phyloP scores from a whole-genome alignment of 2,888 invertebrate species.

The Noctua pronuba region DNA sequence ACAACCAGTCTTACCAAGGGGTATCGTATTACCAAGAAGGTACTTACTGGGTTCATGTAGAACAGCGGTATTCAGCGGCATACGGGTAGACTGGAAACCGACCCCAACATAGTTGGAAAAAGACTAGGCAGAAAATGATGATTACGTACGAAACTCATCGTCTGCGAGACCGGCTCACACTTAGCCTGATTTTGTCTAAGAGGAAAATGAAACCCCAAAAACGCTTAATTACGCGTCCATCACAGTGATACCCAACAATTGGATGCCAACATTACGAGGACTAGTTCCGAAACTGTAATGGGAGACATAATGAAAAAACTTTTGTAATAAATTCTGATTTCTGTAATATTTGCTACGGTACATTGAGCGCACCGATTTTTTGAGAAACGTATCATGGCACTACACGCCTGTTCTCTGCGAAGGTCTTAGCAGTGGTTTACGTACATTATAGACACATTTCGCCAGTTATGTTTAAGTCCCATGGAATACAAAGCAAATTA shows the following conservation, averaged over 20 bases:
- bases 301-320: slow-evolving; percentile 19
- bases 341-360: background rate
- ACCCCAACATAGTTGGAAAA: too few relatives aligned
- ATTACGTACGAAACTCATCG: background rate
- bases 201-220: background rate
- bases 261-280: background rate
- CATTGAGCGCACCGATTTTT: background rate
- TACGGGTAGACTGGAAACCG: background rate
- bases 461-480: too few relatives aligned
- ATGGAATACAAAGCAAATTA: too few relatives aligned
- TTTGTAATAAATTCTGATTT: slow-evolving; percentile 11
- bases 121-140: too few relatives aligned
- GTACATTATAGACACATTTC: too few relatives aligned
- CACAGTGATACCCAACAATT: slow-evolving; percentile 1
- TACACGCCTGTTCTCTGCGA: background rate
- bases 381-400: background rate
- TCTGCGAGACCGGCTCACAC: background rate
- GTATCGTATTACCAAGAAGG: background rate
- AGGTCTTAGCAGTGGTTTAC: too few relatives aligned
- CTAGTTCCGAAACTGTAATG: slow-evolving; percentile 7
- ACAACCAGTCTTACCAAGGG: background rate
- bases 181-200: background rate
- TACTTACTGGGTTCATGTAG: background rate
- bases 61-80: background rate
- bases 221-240: background rate